Evolutionary conservation across 1,140 invertebrate genomes (phyloP), one percentile per base, ranked within the genome.

Genomic region (Drosophila simulans): DNA sequence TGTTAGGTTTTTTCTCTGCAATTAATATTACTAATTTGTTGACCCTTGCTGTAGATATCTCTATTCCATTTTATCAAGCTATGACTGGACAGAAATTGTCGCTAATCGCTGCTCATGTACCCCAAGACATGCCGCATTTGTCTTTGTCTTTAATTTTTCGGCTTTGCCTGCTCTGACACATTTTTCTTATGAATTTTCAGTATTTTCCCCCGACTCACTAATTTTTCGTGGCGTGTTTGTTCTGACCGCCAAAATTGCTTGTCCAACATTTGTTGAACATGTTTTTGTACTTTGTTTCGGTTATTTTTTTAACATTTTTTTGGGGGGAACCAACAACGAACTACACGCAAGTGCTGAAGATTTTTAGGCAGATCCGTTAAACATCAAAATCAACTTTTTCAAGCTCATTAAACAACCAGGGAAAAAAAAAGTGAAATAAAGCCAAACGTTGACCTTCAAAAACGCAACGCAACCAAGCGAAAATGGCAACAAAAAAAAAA

Each of bases 371-470:
- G 66, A 69, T 68, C 72, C 72, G 73, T 76, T 76, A 76, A 56
- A 65, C 64, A 65, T 46, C 39, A 49, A 63, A 69, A 80, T 85
- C 85, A 77, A 64, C 82, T 85, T 74, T 85, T 70, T 82, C 69
- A 70, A 88, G 57, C 83, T 85, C 82, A 88, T 85, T 88, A 82
- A 85, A 88, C 69, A 39, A 49, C 5, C 49, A 64, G 62, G 62
- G 59, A 60, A 62, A 69, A 62, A 69, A 70, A 77, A 11, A 35
- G 5, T 35, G 57, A 51, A 53, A 58, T 69, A 59, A 53, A 62
- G 76, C 80, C 71, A 82, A 85, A 88, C 71, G 79, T 88, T 85
- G 82, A 85, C 82, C 82, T 85, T 85, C 82, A 85, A 76, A 76
- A 85, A 85, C 83, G 82, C 83, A 88, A 78, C 78, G 65, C 82